These are phyloP conservation scores for Diplolepis rosae DNA, from an alignment of 2,888 invertebrate genomes.

Conservation along the genomic window DNA sequence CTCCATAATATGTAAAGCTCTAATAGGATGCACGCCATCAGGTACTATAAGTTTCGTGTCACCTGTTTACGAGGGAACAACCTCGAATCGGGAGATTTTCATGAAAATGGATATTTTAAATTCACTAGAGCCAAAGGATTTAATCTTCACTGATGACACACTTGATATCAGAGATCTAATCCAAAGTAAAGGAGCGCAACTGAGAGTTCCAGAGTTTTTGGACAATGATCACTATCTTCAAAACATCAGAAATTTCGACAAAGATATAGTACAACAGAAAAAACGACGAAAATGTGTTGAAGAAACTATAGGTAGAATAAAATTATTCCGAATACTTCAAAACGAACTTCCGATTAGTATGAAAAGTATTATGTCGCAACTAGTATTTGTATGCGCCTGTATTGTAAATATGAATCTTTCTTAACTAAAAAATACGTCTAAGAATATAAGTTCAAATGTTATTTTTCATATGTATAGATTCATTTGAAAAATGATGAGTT, in stretches of 20 bases:
- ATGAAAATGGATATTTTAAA: slow-evolving; percentile 40
- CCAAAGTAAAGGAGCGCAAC: not conserved
- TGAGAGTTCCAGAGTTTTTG: not conserved
- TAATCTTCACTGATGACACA: not conserved
- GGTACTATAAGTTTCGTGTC: slow-evolving; percentile 44
- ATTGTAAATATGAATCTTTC: not conserved
- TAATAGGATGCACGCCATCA: slow-evolving; percentile 45
- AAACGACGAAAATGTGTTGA: not conserved
- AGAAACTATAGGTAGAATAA: not conserved
- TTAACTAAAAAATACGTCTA: no score
- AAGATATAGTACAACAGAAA: not conserved
- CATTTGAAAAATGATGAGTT: no score
- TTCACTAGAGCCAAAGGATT: slow-evolving; percentile 43
- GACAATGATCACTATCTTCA: not conserved
- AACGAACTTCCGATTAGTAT: not conserved
- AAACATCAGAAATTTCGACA: not conserved
- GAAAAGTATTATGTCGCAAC: not conserved
- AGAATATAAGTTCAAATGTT: no score
- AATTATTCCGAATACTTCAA: not conserved
- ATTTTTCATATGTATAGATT: no score
- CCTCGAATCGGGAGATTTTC: slow-evolving; percentile 44
- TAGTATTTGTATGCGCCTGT: not conserved
- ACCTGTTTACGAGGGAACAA: slow-evolving; percentile 46
- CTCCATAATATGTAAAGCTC: slow-evolving; percentile 45
- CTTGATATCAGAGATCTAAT: not conserved